Evolutionary conservation across 2,888 invertebrate genomes (phyloP).

Genomic region (Agrotis exclamationis): DNA sequence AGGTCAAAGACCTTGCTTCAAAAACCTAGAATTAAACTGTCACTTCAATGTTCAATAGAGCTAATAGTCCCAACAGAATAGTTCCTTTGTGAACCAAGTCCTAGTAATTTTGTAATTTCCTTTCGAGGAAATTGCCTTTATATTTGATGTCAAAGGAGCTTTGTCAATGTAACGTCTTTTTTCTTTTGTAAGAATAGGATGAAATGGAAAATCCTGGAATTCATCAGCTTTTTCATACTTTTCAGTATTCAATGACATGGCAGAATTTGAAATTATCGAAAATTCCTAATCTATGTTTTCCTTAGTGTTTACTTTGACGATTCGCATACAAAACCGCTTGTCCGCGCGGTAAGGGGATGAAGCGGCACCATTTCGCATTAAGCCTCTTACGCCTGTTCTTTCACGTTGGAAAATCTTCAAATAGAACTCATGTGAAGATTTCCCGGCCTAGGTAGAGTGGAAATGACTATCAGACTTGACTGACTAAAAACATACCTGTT

Average conservation of each 20-base stretch:
- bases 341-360: too few species aligned
- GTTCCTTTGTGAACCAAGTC: conserved; percentile 72
- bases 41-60: conserved; percentile 64
- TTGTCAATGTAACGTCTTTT: conserved; percentile 62
- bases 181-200: conserved; percentile 38
- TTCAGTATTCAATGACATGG: conserved; percentile 25
- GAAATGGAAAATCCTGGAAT: conserved; percentile 29
- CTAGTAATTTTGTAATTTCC: conserved; percentile 82
- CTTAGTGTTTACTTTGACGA: background rate
- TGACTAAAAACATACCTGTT: too few species aligned
- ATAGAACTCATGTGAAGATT: too few species aligned
- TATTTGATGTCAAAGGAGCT: conserved; percentile 68
- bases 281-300: background rate
- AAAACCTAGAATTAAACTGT: conserved; percentile 44
- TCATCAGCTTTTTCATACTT: conserved; percentile 21
- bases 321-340: too few species aligned
- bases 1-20: conserved; percentile 30
- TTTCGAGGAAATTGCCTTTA: conserved; percentile 83
- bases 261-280: background rate
- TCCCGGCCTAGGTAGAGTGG: too few species aligned
- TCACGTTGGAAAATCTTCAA: too few species aligned
- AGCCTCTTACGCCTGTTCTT: too few species aligned
- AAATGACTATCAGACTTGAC: too few species aligned
- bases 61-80: conserved; percentile 70
- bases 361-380: too few species aligned